Conservation (phyloP, 2,797 vertebrate genomes). For the Apogon talboti region DNA sequence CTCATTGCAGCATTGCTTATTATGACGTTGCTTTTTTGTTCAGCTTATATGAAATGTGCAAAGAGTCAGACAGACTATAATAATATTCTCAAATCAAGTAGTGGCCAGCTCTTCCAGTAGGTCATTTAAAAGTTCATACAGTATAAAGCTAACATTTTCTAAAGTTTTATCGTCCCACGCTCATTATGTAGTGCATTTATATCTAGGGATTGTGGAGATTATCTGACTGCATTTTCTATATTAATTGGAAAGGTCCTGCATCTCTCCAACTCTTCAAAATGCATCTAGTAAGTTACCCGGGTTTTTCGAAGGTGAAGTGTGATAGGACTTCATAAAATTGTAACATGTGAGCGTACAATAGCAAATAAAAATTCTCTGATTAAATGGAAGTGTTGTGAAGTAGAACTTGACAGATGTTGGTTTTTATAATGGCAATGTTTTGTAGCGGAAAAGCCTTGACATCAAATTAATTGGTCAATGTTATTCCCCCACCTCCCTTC, state of each 20-base stretch:
- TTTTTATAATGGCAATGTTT: no score
- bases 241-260: neutral
- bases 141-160: conserved; percentile 6
- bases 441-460: no score
- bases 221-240: conserved; percentile 1
- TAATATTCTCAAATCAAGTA: conserved; percentile 39
- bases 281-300: conserved; percentile 7
- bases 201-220: conserved; percentile 3
- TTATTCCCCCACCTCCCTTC: no score
- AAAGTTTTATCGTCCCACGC: conserved; percentile 1
- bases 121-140: conserved; percentile 35
- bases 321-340: conserved; percentile 20
- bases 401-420: neutral
- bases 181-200: neutral
- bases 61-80: conserved; percentile 56
- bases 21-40: conserved; percentile 38
- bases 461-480: no score
- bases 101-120: conserved; percentile 31
- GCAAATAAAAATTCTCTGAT: conserved; percentile 19
- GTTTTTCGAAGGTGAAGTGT: conserved; percentile 24
- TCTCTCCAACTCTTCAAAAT: neutral
- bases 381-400: conserved; percentile 20
- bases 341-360: conserved; percentile 9
- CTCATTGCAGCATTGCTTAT: conserved; percentile 35
- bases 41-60: conserved; percentile 62